phyloP scores from a whole-genome alignment of 2,113 vertebrate genomes.

The Mobula hypostoma region DNA sequence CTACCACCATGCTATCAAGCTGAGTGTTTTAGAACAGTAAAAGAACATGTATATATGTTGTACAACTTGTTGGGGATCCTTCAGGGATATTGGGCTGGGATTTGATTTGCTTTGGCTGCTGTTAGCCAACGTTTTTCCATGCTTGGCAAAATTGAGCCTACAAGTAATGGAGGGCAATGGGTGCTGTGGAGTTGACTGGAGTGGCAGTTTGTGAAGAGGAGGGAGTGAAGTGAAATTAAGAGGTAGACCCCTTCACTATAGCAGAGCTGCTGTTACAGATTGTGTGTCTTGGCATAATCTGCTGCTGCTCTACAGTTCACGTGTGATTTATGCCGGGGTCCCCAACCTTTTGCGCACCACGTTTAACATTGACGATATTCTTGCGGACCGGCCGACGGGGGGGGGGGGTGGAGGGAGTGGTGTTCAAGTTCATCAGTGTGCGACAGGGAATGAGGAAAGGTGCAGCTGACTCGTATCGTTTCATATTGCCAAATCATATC shows the following conservation, averaged over 20 bases:
- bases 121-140: neutral
- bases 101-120: neutral
- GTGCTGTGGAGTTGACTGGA: neutral
- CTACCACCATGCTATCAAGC: neutral
- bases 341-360: no score
- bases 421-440: no score
- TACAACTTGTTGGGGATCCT: neutral
- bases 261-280: neutral
- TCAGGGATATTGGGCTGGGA: neutral
- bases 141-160: neutral
- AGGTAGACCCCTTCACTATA: neutral
- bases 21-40: neutral
- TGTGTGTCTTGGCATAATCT: neutral
- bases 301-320: neutral
- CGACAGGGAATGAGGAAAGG: no score
- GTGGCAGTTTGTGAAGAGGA: neutral
- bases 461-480: no score
- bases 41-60: neutral
- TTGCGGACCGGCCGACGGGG: no score
- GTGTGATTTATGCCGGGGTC: neutral
- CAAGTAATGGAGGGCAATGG: neutral
- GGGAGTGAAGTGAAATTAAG: neutral
- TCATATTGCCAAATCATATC: no score
- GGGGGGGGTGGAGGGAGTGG: no score
- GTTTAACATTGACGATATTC: no score